These are phyloP conservation scores for Pagrus major DNA, from an alignment of 2,113 vertebrate genomes.

Conservation along the genomic window DNA sequence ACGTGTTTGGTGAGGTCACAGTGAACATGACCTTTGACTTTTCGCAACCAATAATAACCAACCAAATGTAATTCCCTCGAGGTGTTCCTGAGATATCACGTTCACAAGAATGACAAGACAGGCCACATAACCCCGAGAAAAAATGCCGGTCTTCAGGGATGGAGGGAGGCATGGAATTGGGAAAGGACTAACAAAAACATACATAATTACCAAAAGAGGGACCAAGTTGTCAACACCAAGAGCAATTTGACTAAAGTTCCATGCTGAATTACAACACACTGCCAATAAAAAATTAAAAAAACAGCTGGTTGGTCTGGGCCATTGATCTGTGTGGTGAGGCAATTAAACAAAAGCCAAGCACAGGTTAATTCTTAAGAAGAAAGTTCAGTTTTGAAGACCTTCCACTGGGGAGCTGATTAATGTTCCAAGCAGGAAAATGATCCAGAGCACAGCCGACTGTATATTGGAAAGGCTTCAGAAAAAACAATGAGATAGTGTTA, in stretches of 20 bases:
- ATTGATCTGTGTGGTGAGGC: not conserved
- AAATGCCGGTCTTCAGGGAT: not conserved
- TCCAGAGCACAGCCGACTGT: not conserved
- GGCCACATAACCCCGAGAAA: too few species aligned
- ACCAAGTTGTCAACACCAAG: not conserved
- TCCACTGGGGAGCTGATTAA: not conserved
- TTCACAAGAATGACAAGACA: too few species aligned
- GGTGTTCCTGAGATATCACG: too few species aligned
- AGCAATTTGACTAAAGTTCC: not conserved
- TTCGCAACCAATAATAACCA: too few species aligned
- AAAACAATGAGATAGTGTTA: not conserved
- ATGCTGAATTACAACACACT: not conserved
- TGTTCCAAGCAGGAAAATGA: constrained; percentile 1
- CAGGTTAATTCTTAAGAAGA: not conserved
- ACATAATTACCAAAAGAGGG: not conserved
- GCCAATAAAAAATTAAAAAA: not conserved
- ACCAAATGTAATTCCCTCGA: too few species aligned
- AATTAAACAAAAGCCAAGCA: not conserved
- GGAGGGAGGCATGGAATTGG: not conserved
- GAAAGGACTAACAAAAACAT: not conserved
- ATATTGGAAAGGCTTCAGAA: constrained; percentile 5
- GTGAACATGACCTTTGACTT: too few species aligned
- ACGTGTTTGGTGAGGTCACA: too few species aligned
- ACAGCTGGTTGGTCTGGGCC: not conserved
- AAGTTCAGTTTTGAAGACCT: not conserved